Evolutionary conservation across 2,113 vertebrate genomes (phyloP).

Genomic region (Crotalus viridis): DNA sequence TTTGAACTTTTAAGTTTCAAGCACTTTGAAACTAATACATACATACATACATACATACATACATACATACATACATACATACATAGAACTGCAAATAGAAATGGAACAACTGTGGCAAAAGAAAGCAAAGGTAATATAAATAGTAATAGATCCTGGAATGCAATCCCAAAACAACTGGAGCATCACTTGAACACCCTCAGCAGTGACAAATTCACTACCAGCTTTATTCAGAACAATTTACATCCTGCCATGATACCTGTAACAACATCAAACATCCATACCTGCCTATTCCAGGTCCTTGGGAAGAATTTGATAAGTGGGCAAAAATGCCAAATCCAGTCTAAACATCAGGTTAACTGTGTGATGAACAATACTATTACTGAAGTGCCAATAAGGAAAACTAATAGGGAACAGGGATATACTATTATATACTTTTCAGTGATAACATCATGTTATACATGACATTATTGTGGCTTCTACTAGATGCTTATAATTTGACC

Average conservation of each 20-base stretch:
- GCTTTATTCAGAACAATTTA: background rate
- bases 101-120: background rate
- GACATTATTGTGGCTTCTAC: background rate
- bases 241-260: background rate
- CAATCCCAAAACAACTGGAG: background rate
- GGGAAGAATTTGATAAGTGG: background rate
- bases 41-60: background rate
- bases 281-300: background rate
- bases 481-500: background rate
- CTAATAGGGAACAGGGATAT: background rate
- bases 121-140: background rate
- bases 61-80: background rate
- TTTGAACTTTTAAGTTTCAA: background rate
- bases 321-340: background rate
- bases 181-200: background rate
- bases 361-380: background rate
- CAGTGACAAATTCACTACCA: background rate
- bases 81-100: background rate
- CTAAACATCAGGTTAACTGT: background rate
- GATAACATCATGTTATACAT: background rate
- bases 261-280: background rate
- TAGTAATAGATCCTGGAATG: background rate
- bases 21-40: background rate
- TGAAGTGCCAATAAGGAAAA: background rate
- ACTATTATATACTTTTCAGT: background rate